Evolutionary conservation across 2,888 invertebrate genomes (phyloP).

Genomic region (Neoitamus cyanurus): DNA sequence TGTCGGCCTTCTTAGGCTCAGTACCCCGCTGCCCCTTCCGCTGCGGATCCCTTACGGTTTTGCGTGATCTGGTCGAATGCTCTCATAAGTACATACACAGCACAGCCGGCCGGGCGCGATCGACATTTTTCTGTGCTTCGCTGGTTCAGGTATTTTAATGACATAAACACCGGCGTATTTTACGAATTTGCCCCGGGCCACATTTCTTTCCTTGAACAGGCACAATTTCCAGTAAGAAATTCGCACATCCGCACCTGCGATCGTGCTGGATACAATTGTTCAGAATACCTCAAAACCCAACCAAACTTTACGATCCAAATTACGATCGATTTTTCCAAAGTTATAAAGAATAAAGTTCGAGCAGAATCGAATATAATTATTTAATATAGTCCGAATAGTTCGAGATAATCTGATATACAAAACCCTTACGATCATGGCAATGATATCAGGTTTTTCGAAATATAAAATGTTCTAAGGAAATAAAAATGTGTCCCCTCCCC

Average conservation of each 20-base stretch:
- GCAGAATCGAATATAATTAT: too few species aligned
- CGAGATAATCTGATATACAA: too few species aligned
- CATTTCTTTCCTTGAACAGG: background rate
- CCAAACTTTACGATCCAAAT: too few species aligned
- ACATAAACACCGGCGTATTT: constrained; percentile 34
- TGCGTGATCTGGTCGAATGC: background rate
- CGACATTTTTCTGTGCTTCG: constrained; percentile 23
- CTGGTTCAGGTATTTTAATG: constrained; percentile 38
- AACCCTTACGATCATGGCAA: too few species aligned
- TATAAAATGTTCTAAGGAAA: too few species aligned
- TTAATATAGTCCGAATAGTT: too few species aligned
- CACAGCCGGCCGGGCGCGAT: background rate
- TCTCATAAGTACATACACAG: background rate
- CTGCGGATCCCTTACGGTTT: background rate
- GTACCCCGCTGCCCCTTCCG: background rate
- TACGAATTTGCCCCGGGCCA: background rate
- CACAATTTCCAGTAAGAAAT: background rate
- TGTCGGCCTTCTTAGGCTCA: background rate
- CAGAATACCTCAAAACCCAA: background rate
- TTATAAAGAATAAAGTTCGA: too few species aligned
- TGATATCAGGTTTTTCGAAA: too few species aligned
- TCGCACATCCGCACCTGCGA: background rate
- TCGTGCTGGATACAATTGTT: background rate
- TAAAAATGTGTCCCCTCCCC: too few species aligned
- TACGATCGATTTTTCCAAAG: too few species aligned